These are phyloP conservation scores for Aptenodytes patagonicus DNA, from an alignment of 2,113 vertebrate species.

Conservation along the genomic window DNA sequence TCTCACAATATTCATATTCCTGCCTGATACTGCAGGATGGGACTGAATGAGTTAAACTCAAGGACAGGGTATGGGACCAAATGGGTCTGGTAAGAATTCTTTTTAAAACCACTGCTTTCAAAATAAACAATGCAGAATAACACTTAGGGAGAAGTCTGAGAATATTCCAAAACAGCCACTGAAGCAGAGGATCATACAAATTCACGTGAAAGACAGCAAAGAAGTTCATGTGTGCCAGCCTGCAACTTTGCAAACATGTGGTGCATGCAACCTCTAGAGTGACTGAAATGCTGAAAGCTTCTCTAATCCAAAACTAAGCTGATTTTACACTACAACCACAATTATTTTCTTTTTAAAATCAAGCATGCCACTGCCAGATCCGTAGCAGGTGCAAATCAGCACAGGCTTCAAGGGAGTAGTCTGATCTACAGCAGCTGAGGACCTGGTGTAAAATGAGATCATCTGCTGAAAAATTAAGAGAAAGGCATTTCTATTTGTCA, in stretches of 20 bases:
- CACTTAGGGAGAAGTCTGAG: constrained; percentile 21
- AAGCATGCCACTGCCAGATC: constrained; percentile 23
- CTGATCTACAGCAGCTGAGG: constrained; percentile 32
- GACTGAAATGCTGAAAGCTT: constrained; percentile 62
- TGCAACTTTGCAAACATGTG: constrained; percentile 8
- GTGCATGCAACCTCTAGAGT: constrained; percentile 23
- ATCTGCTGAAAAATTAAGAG: constrained; percentile 34
- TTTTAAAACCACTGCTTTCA: constrained; percentile 23
- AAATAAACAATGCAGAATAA: constrained; percentile 59
- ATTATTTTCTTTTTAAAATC: constrained; percentile 52
- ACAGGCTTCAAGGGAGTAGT: constrained; percentile 17
- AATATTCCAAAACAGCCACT: background rate
- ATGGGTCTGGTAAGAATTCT: constrained; percentile 14
- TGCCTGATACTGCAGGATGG: background rate
- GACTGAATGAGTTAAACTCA: background rate
- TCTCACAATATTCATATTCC: background rate
- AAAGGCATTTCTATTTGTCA: constrained; percentile 33
- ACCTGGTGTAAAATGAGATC: constrained; percentile 39
- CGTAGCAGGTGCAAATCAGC: constrained; percentile 47
- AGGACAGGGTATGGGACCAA: background rate
- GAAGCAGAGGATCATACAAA: constrained; percentile 29
- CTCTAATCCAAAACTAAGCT: constrained; percentile 66
- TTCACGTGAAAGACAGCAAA: constrained; percentile 28
- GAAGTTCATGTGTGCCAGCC: background rate
- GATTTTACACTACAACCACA: constrained; percentile 63